phyloP scores from a whole-genome alignment of 2,113 vertebrate species.

The Lampris megalopsis region DNA sequence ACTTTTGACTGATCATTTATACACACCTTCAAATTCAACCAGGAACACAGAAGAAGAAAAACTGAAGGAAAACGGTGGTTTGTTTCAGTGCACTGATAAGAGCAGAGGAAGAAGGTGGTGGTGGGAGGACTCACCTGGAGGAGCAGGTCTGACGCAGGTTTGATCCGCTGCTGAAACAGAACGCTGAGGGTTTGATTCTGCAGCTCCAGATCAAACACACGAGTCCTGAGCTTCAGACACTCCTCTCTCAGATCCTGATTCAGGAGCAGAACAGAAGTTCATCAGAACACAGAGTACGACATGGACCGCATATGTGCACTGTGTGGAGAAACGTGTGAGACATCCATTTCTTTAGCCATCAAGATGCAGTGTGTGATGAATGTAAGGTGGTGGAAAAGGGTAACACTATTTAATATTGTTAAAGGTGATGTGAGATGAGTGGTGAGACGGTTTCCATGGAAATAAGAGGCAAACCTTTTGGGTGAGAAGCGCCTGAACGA shows the following conservation, averaged over 20 bases:
- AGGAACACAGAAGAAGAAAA: no score
- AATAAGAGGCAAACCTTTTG: slow-evolving; percentile 88
- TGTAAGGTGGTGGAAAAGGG: no score
- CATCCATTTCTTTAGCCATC: no score
- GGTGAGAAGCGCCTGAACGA: slow-evolving; percentile 94
- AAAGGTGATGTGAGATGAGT: not conserved
- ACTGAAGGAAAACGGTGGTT: no score
- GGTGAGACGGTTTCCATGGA: slow-evolving; percentile 1
- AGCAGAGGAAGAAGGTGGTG: not conserved
- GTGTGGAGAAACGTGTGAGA: not conserved
- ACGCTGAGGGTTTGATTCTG: slow-evolving; percentile 89
- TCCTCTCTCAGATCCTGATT: slow-evolving; percentile 91
- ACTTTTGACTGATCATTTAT: no score
- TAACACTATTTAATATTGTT: not conserved
- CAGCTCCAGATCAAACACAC: slow-evolving; percentile 93
- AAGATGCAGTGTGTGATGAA: no score
- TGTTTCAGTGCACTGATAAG: no score
- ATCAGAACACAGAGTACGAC: not conserved
- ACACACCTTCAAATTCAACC: no score
- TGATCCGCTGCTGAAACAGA: slow-evolving; percentile 91
- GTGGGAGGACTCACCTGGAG: slow-evolving; percentile 84
- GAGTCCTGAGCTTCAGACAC: slow-evolving; percentile 91
- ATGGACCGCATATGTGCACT: not conserved
- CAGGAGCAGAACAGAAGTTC: not conserved
- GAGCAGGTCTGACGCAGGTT: slow-evolving; percentile 89